Conservation (phyloP, 2,797 vertebrate species). For the Psittacula echo region DNA sequence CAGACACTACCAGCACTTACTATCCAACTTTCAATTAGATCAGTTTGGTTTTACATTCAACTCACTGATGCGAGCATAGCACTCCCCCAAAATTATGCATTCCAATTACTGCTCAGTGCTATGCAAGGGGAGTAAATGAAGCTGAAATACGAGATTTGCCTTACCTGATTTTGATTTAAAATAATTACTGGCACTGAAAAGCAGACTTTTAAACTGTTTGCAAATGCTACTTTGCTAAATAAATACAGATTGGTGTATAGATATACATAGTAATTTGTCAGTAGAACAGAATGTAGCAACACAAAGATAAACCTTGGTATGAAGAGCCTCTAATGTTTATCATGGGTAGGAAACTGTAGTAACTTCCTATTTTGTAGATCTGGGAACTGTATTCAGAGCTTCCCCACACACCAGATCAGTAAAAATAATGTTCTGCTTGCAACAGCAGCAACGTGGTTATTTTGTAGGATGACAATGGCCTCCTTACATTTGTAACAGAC, state of each 20-base stretch:
- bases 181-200: background rate
- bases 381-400: background rate
- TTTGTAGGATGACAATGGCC: background rate
- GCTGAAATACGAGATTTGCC: background rate
- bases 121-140: background rate
- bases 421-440: background rate
- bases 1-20: background rate
- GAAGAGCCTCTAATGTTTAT: background rate
- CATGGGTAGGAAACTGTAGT: background rate
- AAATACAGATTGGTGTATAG: background rate
- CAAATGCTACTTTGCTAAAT: background rate
- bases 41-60: background rate
- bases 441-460: background rate
- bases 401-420: background rate
- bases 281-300: background rate
- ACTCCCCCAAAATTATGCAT: background rate
- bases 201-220: background rate
- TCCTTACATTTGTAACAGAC: background rate
- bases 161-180: background rate
- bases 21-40: background rate
- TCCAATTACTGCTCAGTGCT: background rate
- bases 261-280: background rate
- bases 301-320: background rate
- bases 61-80: background rate
- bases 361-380: background rate